Conservation (phyloP, 2,113 vertebrate genomes). For the Burhinus bistriatus region DNA sequence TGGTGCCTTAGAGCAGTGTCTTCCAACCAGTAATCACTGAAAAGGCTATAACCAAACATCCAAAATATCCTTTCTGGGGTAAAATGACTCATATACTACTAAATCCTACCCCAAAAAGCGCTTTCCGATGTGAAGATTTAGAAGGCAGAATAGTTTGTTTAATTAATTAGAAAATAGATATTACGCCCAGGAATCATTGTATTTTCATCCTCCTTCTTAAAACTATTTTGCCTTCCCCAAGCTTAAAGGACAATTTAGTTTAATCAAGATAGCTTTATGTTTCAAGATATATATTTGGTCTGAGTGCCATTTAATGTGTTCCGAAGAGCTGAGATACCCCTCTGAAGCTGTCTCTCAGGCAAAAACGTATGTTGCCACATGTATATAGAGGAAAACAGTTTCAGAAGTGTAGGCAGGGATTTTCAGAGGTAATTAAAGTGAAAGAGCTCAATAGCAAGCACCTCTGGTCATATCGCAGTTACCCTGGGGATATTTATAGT, state of each 20-base stretch:
- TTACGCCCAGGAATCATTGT: neutral
- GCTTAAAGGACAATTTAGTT: neutral
- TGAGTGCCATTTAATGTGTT: neutral
- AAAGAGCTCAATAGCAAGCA: neutral
- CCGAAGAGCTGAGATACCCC: neutral
- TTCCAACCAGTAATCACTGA: neutral
- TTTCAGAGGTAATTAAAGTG: neutral
- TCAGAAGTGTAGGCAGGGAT: neutral
- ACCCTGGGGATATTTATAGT: neutral
- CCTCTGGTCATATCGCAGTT: neutral
- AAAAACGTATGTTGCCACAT: neutral
- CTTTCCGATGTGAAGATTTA: neutral
- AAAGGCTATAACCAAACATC: neutral
- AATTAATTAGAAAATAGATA: neutral
- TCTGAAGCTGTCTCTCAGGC: neutral
- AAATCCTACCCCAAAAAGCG: neutral
- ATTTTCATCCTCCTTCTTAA: neutral
- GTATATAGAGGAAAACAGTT: neutral
- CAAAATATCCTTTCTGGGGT: neutral
- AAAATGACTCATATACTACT: neutral
- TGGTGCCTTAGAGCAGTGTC: neutral
- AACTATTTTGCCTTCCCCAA: neutral
- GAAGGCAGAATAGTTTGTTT: neutral
- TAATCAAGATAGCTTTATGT: neutral
- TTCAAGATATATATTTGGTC: neutral